A percentile compares a stretch with the other conserved stretches of the same genome.
phyloP scores from a whole-genome alignment of 1,140 invertebrate genomes.

The Streblospio benedicti region DNA sequence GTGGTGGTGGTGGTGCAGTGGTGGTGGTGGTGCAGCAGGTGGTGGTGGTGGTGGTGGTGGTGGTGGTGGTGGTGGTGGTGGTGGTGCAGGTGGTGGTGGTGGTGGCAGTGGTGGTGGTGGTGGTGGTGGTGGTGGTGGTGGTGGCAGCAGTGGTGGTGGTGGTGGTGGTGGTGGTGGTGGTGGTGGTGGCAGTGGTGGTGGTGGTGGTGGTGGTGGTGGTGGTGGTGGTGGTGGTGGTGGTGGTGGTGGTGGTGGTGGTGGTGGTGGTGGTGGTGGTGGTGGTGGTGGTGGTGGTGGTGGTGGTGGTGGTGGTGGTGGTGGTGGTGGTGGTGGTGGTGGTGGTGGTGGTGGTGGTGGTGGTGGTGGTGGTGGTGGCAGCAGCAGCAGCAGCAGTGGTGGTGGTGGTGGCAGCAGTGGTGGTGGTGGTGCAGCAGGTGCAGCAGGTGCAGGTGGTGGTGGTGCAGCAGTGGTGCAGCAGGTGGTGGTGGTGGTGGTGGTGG shows the following conservation, averaged over 20 bases:
- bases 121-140: neutral
- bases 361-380: neutral
- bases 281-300: neutral
- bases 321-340: neutral
- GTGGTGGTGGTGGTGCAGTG: neutral
- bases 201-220: neutral
- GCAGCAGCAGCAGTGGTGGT: neutral
- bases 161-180: neutral
- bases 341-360: neutral
- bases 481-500: neutral
- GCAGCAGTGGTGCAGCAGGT: neutral
- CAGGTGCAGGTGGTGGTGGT: neutral
- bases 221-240: neutral
- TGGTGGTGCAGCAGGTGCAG: neutral
- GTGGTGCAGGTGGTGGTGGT: neutral
- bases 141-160: neutral
- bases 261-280: neutral
- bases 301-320: constrained; percentile 1
- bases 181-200: neutral
- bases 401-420: neutral
- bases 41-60: neutral
- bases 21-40: neutral
- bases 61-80: neutral
- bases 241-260: neutral
- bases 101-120: neutral